phyloP scores from a whole-genome alignment of 2,113 vertebrate species.

The Calyptomena viridis region DNA sequence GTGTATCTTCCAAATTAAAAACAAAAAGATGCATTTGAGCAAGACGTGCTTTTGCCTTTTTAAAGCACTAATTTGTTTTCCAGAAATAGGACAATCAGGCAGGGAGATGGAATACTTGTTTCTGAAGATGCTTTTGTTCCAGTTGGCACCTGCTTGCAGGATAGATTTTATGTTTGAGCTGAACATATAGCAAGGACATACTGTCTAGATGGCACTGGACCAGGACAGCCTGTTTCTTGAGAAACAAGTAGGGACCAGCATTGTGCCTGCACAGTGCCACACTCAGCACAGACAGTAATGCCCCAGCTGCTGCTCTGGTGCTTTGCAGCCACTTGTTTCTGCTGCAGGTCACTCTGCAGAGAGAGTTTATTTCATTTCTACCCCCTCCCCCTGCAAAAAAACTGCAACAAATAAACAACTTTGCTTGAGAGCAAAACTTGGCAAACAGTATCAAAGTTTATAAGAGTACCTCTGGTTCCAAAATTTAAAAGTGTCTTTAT shows the following conservation, averaged over 20 bases:
- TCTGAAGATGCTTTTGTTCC: background rate
- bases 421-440: background rate
- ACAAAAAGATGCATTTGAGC: background rate
- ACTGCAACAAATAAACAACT: background rate
- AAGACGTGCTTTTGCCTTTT: background rate
- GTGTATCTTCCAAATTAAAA: background rate
- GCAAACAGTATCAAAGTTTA: background rate
- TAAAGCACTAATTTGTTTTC: background rate
- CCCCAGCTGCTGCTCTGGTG: background rate
- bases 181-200: rapidly evolving
- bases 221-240: background rate
- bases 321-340: background rate
- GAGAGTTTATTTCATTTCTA: background rate
- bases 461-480: background rate
- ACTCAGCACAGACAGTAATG: background rate
- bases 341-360: background rate
- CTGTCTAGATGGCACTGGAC: background rate
- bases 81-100: background rate
- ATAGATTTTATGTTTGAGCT: background rate
- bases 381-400: no score
- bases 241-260: background rate
- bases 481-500: background rate
- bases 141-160: background rate
- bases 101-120: background rate
- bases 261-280: rapidly evolving